These are phyloP conservation scores for Polyommatus iphigenia DNA, from an alignment of 2,888 invertebrate genomes.

Conservation along the genomic window DNA sequence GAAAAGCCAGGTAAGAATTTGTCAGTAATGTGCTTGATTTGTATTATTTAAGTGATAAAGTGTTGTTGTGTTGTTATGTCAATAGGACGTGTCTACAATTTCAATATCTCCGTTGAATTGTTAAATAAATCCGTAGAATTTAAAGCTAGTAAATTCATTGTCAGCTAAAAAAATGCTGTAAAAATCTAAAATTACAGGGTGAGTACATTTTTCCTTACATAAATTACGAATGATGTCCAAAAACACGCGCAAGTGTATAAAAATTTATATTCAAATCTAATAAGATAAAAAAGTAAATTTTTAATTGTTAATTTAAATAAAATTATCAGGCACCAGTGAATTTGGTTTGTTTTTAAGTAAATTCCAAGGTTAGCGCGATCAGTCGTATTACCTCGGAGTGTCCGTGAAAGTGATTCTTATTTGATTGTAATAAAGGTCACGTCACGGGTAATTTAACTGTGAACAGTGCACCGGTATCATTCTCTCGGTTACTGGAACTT, in stretches of 20 bases:
- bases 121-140: background rate
- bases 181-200: background rate
- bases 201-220: background rate
- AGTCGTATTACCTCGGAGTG: background rate
- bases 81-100: background rate
- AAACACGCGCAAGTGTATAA: background rate
- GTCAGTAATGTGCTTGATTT: background rate
- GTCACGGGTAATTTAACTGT: background rate
- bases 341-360: conserved; percentile 10
- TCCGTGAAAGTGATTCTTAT: background rate
- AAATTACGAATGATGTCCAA: background rate
- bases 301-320: background rate
- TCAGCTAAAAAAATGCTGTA: background rate
- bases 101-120: background rate
- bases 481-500: conserved; percentile 20
- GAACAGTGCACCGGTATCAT: background rate
- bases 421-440: background rate
- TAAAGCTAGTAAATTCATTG: background rate
- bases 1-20: conserved; percentile 88
- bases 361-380: background rate
- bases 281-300: background rate
- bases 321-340: background rate
- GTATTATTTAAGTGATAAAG: background rate
- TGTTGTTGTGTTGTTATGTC: conserved; percentile 8
- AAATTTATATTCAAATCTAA: background rate